Evolutionary conservation across 2,888 invertebrate genomes (phyloP).

Genomic region (Macrophya annulata): DNA sequence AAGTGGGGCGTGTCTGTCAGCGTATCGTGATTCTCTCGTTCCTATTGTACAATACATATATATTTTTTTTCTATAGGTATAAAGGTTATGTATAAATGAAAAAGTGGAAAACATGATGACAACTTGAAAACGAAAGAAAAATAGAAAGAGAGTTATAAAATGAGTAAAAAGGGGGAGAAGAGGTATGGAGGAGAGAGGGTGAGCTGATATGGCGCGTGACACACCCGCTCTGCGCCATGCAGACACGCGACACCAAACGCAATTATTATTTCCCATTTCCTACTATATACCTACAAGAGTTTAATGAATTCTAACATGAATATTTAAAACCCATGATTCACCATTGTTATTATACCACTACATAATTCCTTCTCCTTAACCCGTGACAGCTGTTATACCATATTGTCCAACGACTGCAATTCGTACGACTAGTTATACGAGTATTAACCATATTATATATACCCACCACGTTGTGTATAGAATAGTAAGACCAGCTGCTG

Average conservation of each 20-base stretch:
- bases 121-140: background rate
- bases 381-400: conserved; percentile 41
- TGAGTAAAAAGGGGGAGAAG: background rate
- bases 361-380: background rate
- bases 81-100: background rate
- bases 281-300: conserved; percentile 29
- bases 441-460: background rate
- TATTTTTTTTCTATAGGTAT: too few relatives aligned
- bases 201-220: conserved; percentile 24
- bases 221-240: conserved; percentile 27
- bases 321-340: conserved; percentile 67
- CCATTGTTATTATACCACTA: conserved; percentile 55
- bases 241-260: conserved; percentile 36
- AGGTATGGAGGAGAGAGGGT: background rate
- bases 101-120: background rate
- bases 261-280: conserved; percentile 47
- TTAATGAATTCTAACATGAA: conserved; percentile 57
- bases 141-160: background rate
- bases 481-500: background rate
- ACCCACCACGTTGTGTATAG: background rate
- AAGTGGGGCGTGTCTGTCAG: background rate
- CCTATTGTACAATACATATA: too few relatives aligned
- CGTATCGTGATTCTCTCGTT: background rate
- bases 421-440: background rate
- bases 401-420: background rate